Evolutionary conservation across 2,113 vertebrate species (phyloP).

Genomic region (Peromyscus polionotus): DNA sequence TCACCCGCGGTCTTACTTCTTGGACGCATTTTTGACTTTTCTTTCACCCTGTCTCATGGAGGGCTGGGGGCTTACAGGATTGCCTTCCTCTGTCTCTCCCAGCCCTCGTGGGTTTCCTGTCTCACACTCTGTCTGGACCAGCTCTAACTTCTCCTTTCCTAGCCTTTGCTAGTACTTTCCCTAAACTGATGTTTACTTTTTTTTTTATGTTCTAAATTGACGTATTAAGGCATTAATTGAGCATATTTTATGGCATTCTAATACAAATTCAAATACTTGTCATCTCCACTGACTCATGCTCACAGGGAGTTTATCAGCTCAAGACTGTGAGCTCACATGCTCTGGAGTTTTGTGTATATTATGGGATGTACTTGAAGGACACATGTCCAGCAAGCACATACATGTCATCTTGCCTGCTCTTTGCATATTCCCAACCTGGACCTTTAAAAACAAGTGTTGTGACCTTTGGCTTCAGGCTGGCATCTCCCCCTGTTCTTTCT

Average conservation of each 20-base stretch:
- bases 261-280: neutral
- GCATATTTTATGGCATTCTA: neutral
- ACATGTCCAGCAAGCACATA: neutral
- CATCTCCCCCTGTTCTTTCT: too few species aligned
- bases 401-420: neutral
- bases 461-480: neutral
- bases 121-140: neutral
- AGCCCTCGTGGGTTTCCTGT: neutral
- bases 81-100: neutral
- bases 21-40: accelerated
- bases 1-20: too few species aligned
- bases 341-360: too few species aligned
- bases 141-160: neutral
- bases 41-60: neutral
- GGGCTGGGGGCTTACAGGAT: neutral
- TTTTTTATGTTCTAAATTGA: neutral
- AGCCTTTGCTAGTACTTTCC: neutral
- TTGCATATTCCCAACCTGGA: too few species aligned
- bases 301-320: neutral
- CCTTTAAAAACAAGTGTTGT: neutral
- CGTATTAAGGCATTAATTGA: neutral
- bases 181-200: neutral
- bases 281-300: accelerated
- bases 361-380: too few species aligned
- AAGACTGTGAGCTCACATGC: accelerated